A percentile compares a stretch with the other conserved stretches of the same genome.
phyloP scores from a whole-genome alignment of 2,113 vertebrate species.

The Boulengeromyrus knoepffleri region DNA sequence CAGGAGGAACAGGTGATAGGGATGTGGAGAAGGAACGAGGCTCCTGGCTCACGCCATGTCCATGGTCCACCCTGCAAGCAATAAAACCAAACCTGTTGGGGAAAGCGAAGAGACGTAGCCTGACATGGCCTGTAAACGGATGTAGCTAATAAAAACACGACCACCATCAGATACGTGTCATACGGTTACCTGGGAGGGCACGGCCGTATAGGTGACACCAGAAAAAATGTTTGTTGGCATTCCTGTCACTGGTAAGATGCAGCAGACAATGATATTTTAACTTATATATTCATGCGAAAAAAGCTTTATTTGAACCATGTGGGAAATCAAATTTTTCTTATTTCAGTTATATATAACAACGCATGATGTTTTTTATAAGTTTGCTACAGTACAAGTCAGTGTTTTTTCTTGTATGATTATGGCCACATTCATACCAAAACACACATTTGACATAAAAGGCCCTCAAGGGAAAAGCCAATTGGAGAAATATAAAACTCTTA shows the following conservation, averaged over 20 bases:
- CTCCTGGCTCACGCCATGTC: background rate
- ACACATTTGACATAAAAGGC: background rate
- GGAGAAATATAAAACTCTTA: background rate
- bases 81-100: background rate
- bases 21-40: background rate
- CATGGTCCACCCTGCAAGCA: background rate
- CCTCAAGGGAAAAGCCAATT: background rate
- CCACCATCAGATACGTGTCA: background rate
- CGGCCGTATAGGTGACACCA: background rate
- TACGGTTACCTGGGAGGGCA: background rate
- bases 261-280: background rate
- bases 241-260: background rate
- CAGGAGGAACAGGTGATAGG: background rate
- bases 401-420: background rate
- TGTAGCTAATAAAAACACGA: background rate
- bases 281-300: background rate
- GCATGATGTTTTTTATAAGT: background rate
- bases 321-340: background rate
- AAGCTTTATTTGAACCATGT: background rate
- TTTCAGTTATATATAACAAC: background rate
- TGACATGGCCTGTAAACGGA: background rate
- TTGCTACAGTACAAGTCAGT: background rate
- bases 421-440: background rate
- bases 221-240: background rate
- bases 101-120: background rate